These are phyloP conservation scores for Peromyscus attwateri DNA, from an alignment of 2,797 vertebrate species.

Conservation along the genomic window DNA sequence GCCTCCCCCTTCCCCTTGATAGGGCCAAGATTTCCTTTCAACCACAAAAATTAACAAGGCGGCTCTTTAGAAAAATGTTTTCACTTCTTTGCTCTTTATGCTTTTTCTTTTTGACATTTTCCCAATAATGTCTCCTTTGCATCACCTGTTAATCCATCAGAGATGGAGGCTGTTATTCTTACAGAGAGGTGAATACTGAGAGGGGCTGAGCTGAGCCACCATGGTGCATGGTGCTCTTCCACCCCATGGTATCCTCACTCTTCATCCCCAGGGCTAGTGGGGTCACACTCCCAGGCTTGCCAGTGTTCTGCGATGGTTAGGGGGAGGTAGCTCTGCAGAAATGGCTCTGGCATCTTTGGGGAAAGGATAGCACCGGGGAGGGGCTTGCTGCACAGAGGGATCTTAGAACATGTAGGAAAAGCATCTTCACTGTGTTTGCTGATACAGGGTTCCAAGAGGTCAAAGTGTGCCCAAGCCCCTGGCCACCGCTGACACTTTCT, in stretches of 20 bases:
- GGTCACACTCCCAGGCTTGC: background rate
- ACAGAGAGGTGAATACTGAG: background rate
- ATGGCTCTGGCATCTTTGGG: background rate
- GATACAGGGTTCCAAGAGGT: background rate
- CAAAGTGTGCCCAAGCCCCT: background rate
- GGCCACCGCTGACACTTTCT: background rate
- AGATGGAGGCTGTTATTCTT: background rate
- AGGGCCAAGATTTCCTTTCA: background rate
- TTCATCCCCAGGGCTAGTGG: background rate
- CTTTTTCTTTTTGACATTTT: constrained; percentile 23
- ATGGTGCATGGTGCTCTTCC: background rate
- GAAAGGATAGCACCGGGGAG: background rate
- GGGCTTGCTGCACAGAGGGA: background rate
- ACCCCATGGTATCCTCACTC: background rate
- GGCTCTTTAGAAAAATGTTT: background rate
- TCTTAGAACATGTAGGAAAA: background rate
- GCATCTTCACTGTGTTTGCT: background rate
- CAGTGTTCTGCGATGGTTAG: background rate
- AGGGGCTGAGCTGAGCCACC: background rate
- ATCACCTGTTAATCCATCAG: background rate
- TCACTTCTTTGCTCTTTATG: background rate
- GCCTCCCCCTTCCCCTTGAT: background rate
- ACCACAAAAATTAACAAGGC: background rate
- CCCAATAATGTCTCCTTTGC: background rate
- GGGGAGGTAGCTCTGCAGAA: background rate